phyloP scores from a whole-genome alignment of 2,113 vertebrate species.

The Eurystomus gularis region DNA sequence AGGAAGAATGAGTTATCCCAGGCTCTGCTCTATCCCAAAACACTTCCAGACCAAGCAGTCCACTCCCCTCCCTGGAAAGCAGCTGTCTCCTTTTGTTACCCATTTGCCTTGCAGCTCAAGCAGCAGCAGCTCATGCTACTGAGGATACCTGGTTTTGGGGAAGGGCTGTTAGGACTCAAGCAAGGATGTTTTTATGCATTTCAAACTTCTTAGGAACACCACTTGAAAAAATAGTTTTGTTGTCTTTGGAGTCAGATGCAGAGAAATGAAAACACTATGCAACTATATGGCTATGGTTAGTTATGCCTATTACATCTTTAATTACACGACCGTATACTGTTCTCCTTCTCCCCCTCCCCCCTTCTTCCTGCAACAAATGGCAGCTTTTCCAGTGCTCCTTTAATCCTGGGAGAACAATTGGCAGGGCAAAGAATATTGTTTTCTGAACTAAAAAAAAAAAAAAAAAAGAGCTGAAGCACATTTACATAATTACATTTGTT shows the following conservation, averaged over 20 bases:
- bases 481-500: slow-evolving; percentile 23
- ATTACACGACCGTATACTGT: background rate
- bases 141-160: background rate
- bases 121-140: background rate
- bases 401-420: background rate
- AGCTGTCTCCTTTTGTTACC: background rate
- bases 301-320: background rate
- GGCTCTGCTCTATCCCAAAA: background rate
- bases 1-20: background rate
- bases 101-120: background rate
- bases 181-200: background rate
- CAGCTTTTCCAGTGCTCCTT: background rate
- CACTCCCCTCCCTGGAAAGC: background rate
- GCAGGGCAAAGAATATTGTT: slow-evolving; percentile 11
- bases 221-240: background rate
- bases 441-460: background rate
- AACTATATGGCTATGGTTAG: background rate
- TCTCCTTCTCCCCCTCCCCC: background rate
- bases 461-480: background rate
- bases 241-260: background rate
- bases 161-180: background rate
- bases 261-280: background rate
- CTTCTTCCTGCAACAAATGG: slow-evolving; percentile 26
- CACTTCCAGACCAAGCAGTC: background rate
- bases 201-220: background rate